Evolutionary conservation across 2,888 invertebrate species (phyloP), one percentile per base, ranked within the genome.

Genomic region (Tenthredo livida): DNA sequence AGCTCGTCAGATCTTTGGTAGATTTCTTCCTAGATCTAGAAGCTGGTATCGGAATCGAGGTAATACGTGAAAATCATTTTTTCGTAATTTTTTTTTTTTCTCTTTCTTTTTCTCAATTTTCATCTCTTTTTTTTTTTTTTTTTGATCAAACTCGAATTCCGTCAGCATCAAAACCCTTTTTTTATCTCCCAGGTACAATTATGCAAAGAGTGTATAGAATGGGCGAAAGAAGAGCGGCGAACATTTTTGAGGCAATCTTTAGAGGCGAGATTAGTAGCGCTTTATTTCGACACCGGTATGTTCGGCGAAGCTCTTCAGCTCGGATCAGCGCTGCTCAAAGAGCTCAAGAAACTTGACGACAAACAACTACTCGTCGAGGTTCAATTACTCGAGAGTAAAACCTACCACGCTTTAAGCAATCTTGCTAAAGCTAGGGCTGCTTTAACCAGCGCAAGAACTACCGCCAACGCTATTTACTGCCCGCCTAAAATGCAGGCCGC

Each of bases 391-490:
- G 99, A 99, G 94, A 99, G 99, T 93, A 99, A 99, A 95, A 98
- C 99, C 84, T 99, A 98, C 94, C 99, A 99, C 95, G 98, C 99
- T 84, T 95, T 99, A 87, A 97, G 98, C 92, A 99, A 99, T 94
- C 95, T 99, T 92, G 98, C 99, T 5, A 99, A 99, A 92, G 98
- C 99, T 12, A 95, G 99, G 88, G 99, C 99, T 78, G 99, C 99
- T 0, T 94, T 99, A 77, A 99, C 99, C 17, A 99, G 99, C 65
- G 99, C 99, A 5, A 96, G 99, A 90, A 99, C 99, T n/a, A 99
- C 99, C 77, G 99, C 99, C 9, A 99, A 99, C 94, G 98, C 99
- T 15, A 99, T 99, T 90, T 99, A 99, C 93, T 99, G 99, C 93
- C 99, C 99, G 87, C 99, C 99, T 0, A 98, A 98, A 94, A 97